These are phyloP conservation scores for Sturnus vulgaris DNA, from an alignment of 2,113 vertebrate species.

Conservation along the genomic window DNA sequence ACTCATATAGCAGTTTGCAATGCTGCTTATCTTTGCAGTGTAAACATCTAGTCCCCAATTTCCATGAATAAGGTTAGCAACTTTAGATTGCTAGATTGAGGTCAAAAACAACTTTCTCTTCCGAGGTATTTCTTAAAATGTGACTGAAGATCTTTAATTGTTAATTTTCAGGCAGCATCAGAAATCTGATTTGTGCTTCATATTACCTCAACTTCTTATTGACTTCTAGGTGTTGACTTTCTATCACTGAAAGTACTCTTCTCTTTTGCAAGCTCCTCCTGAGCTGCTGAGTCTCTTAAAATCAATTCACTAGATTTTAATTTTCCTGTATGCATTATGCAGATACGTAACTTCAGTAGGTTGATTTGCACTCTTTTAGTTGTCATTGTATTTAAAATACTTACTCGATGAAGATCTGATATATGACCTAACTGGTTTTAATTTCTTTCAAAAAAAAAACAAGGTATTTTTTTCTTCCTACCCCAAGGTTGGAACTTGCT, in stretches of 20 bases:
- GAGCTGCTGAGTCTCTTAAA: neutral
- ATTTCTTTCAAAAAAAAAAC: neutral
- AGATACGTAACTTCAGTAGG: neutral
- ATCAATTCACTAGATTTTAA: neutral
- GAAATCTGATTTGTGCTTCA: neutral
- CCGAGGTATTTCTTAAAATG: neutral
- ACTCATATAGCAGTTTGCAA: neutral
- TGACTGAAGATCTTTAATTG: neutral
- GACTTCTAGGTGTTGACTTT: neutral
- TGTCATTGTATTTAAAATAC: neutral
- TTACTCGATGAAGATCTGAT: neutral
- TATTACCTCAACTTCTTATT: neutral
- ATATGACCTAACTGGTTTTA: neutral
- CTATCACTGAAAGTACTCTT: neutral
- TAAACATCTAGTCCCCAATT: neutral
- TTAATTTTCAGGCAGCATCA: neutral
- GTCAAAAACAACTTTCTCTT: neutral
- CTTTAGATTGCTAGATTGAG: neutral
- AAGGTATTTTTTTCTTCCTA: neutral
- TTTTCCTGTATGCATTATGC: neutral
- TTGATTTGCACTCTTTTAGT: neutral
- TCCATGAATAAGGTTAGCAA: neutral
- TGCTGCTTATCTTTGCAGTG: neutral
- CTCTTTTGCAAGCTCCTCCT: neutral
- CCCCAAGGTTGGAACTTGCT: accelerated